Evolutionary conservation across 2,113 vertebrate species (phyloP), one percentile per base, ranked within the genome.

Genomic region (Himantopus leucocephalus): DNA sequence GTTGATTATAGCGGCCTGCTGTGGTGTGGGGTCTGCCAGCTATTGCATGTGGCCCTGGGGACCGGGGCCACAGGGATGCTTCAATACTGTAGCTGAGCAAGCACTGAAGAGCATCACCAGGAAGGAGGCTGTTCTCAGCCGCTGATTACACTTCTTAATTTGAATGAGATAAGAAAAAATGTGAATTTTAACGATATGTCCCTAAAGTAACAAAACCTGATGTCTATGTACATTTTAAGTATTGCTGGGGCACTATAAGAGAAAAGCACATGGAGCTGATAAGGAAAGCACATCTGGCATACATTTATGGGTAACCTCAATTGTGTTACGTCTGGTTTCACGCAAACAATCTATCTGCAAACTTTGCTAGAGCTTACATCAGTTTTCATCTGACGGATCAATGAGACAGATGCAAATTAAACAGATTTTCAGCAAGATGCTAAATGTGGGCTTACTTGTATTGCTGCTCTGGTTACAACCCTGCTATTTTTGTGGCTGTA

Each of bases 1-100:
- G 13, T 80, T 0, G 0, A 24, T 60, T 67, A 8, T 41, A 56
- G 24, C 0, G 0, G 7, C 22, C 41, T 63, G 48, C 41, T 71
- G 27, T 45, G 56, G 37, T 58, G 15, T 19, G 34, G 15, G 22
- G 6, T 10, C 34, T 92, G 66, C 64, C 11, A 14, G 87, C 55
- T 66, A 7, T 29, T 63, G 39, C 23, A 7, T 2, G 8, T 77
- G 22, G 23, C 50, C 14, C 10, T 43, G 50, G 62, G 24, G 24
- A 19, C 22, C 6, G 23, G 39, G 15, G 37, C 10, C 35, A 15
- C 35, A 66, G 74, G 35, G 34, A 6, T 52, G 52, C 47, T 66
- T 75, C 2, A 0, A 4, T 53, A 5, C 45, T 47, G 47, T 32
- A 45, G 39, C 73, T 14, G 19, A 74, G 45, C 24, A 80, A 45